Percentiles rank a stretch among this genome's conserved stretches.
phyloP scores from a whole-genome alignment of 1,140 invertebrate species.

The Colletes gigas region DNA sequence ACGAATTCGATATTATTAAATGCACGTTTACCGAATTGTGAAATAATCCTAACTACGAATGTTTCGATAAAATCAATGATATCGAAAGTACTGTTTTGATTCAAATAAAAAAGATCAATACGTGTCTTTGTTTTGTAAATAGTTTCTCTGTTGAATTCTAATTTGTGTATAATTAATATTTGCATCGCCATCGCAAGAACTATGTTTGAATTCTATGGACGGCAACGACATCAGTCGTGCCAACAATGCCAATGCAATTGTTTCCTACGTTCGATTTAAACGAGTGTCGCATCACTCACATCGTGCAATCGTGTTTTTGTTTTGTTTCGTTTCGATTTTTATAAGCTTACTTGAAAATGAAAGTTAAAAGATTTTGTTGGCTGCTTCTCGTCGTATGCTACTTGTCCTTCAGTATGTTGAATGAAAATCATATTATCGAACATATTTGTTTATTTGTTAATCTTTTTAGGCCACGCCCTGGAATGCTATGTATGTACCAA shows the following conservation, averaged over 20 bases:
- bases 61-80: no score
- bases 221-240: background rate
- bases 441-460: background rate
- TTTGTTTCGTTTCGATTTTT: background rate
- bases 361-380: constrained; percentile 20
- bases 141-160: background rate
- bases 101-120: no score
- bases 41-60: no score
- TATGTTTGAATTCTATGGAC: background rate
- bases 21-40: background rate
- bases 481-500: constrained; percentile 97
- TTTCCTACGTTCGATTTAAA: background rate
- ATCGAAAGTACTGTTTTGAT: no score
- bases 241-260: background rate
- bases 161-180: background rate
- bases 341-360: background rate
- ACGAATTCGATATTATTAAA: background rate
- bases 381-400: constrained; percentile 4
- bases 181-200: background rate
- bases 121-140: background rate
- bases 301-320: no score
- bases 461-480: constrained; percentile 83
- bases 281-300: background rate
- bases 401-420: constrained; percentile 44
- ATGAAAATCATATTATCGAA: background rate